A percentile compares a stretch with the other conserved stretches of the same genome.
These are phyloP conservation scores for Myrmecobius fasciatus DNA, from an alignment of 2,113 vertebrate species.

Conservation along the genomic window DNA sequence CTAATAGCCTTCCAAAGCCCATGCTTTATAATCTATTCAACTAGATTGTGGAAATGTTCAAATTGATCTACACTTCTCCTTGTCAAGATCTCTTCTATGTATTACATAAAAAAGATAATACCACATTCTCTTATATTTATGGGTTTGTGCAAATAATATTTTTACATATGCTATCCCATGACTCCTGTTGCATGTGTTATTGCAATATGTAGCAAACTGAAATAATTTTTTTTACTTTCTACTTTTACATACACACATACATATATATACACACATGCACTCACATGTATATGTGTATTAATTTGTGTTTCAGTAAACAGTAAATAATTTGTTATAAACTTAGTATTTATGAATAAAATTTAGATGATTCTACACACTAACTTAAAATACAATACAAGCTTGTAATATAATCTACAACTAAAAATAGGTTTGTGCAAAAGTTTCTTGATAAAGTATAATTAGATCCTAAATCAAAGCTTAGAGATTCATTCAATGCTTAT, in stretches of 20 bases:
- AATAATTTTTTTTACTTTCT: background rate
- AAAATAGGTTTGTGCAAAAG: background rate
- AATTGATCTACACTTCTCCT: background rate
- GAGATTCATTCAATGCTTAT: background rate
- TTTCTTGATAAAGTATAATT: background rate
- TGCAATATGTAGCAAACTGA: background rate
- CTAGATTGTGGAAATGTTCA: background rate
- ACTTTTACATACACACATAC: no score
- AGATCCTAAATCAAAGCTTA: background rate
- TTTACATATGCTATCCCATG: background rate
- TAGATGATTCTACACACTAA: background rate
- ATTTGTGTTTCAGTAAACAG: background rate
- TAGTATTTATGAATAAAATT: background rate
- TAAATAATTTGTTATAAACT: background rate
- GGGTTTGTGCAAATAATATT: background rate
- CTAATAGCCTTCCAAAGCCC: background rate
- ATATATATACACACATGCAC: no score
- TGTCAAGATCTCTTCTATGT: background rate
- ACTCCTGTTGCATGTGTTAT: background rate
- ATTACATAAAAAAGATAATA: background rate
- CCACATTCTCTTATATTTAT: background rate
- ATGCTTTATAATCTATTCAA: background rate
- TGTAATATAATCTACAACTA: background rate
- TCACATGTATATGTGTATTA: no score
- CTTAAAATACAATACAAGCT: no score